Conservation (phyloP, 1,140 invertebrate genomes). For the Oppia nitens region DNA sequence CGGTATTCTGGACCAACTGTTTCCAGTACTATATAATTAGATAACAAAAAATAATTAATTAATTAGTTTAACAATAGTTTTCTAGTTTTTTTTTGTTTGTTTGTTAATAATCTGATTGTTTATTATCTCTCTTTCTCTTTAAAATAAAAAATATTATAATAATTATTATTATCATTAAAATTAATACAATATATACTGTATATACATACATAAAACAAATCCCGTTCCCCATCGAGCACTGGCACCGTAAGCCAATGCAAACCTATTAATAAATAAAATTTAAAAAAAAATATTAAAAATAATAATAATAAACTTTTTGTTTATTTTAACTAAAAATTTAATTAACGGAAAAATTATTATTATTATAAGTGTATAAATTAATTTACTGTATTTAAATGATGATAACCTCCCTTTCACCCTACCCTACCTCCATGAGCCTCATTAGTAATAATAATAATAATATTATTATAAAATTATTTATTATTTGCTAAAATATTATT, state of each 20-base stretch:
- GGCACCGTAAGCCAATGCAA: conserved; percentile 2
- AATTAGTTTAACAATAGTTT: not conserved
- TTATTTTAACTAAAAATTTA: too few species aligned
- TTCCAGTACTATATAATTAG: conserved; percentile 45
- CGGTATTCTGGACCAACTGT: conserved; percentile 58
- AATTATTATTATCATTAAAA: not conserved
- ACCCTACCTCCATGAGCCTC: too few species aligned
- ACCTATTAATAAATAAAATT: not conserved
- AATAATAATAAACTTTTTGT: too few species aligned
- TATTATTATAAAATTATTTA: too few species aligned
- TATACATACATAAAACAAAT: conserved; percentile 12
- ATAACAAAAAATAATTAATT: not conserved
- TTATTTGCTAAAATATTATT: too few species aligned
- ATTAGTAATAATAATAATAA: too few species aligned
- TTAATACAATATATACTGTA: not conserved
- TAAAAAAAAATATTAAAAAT: not conserved
- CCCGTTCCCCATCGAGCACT: conserved; percentile 5
- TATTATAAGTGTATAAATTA: too few species aligned
- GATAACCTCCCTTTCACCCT: too few species aligned
- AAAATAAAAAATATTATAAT: too few species aligned
- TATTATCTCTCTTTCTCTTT: too few species aligned
- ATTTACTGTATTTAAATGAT: too few species aligned
- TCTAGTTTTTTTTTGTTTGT: not conserved
- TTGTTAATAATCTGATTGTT: too few species aligned
- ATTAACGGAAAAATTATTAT: not conserved